Evolutionary conservation across 2,113 vertebrate species (phyloP).

Genomic region (Phyllopteryx taeniolatus): DNA sequence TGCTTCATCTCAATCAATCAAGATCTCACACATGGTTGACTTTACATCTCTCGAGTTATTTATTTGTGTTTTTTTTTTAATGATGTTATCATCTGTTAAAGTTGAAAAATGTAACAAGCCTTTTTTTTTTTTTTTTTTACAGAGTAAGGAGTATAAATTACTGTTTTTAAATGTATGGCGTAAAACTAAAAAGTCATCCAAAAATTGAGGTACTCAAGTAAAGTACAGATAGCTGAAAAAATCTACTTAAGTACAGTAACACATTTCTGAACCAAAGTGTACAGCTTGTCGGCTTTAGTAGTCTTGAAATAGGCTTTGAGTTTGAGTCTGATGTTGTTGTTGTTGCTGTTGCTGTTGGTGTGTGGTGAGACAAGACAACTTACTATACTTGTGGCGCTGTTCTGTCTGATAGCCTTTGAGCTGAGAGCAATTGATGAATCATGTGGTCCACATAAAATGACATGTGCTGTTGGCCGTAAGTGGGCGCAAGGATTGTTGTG

Average conservation of each 20-base stretch:
- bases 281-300: not conserved
- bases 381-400: conserved; percentile 45
- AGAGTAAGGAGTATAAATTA: no score
- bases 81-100: no score
- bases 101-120: no score
- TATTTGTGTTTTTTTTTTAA: no score
- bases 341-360: conserved; percentile 18
- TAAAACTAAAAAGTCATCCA: no score
- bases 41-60: no score
- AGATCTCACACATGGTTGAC: no score
- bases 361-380: conserved; percentile 65
- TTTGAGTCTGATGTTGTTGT: conserved; percentile 34
- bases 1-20: no score
- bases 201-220: no score
- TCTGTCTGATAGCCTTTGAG: conserved; percentile 49
- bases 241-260: not conserved
- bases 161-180: no score
- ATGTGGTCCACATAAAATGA: conserved; percentile 70
- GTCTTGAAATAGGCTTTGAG: not conserved
- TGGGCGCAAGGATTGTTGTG: conserved; percentile 58
- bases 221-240: not conserved
- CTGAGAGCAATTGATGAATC: conserved; percentile 72
- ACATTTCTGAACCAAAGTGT: not conserved
- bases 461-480: conserved; percentile 69
- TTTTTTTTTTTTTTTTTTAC: no score